Conservation (phyloP, 2,888 invertebrate species). For the Caenorhabditis sp. region DNA sequence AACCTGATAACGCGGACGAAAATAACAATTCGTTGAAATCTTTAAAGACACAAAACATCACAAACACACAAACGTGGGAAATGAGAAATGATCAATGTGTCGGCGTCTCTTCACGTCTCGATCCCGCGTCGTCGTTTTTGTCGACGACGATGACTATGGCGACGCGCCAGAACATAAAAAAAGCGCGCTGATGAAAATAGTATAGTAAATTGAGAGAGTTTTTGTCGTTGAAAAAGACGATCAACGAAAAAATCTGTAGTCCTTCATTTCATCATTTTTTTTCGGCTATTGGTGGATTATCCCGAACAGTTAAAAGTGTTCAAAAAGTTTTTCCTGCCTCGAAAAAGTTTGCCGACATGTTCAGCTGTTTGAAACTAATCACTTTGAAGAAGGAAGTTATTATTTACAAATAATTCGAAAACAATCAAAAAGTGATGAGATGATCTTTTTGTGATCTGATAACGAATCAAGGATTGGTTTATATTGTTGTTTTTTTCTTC, state of each 20-base stretch:
- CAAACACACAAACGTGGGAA: background rate
- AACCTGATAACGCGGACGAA: background rate
- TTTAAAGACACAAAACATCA: background rate
- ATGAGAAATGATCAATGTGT: background rate
- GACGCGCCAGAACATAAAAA: background rate
- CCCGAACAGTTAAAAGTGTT: too few species aligned
- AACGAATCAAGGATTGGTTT: background rate
- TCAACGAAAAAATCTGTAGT: background rate
- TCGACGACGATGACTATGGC: background rate
- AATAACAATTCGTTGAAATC: background rate
- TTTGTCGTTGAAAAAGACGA: background rate
- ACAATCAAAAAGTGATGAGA: background rate
- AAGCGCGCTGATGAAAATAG: background rate
- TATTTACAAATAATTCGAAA: background rate
- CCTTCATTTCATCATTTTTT: too few species aligned
- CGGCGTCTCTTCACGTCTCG: background rate
- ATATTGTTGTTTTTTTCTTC: background rate
- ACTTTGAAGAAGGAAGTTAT: background rate
- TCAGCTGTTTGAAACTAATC: too few species aligned
- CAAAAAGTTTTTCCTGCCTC: too few species aligned
- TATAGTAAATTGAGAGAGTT: background rate
- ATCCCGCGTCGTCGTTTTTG: background rate
- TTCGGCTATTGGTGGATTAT: too few species aligned
- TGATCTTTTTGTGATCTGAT: constrained; percentile 1
- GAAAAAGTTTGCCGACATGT: too few species aligned